phyloP scores from a whole-genome alignment of 2,888 invertebrate species.

The Chymomyza amoena region DNA sequence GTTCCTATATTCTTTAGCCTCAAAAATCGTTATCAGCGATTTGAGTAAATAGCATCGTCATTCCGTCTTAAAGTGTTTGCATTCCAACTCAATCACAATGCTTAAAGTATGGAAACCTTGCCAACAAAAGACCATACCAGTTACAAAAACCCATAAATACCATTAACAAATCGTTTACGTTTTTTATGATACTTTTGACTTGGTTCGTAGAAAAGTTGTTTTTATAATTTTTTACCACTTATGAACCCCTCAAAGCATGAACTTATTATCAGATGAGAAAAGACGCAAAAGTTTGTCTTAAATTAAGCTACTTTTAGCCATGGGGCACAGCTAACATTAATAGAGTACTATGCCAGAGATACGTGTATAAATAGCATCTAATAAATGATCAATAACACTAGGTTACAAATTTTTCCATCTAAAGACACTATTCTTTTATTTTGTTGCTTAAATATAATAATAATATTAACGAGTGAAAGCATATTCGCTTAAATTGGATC shows the following conservation, averaged over 20 bases:
- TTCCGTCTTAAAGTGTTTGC: conserved; percentile 58
- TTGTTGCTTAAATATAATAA: too few relatives aligned
- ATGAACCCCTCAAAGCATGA: background rate
- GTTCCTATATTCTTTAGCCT: background rate
- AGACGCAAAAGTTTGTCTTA: background rate
- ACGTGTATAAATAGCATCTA: background rate
- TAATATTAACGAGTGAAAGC: too few relatives aligned
- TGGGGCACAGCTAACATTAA: background rate
- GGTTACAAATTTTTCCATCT: too few relatives aligned
- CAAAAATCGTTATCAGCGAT: background rate
- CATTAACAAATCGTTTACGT: conserved; percentile 69
- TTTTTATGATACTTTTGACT: conserved; percentile 45
- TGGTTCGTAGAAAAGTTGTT: background rate
- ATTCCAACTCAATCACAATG: conserved; percentile 50
- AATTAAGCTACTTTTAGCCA: background rate
- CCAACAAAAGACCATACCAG: background rate
- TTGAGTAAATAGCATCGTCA: background rate
- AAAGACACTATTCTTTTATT: too few relatives aligned
- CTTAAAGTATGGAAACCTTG: background rate
- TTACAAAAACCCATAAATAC: conserved; percentile 50
- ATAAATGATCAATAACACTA: too few relatives aligned
- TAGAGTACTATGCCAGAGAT: background rate
- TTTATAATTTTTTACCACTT: background rate
- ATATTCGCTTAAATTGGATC: too few relatives aligned
- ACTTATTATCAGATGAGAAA: background rate